phyloP scores from a whole-genome alignment of 1,140 invertebrate species.

The Zaprionus davidi region DNA sequence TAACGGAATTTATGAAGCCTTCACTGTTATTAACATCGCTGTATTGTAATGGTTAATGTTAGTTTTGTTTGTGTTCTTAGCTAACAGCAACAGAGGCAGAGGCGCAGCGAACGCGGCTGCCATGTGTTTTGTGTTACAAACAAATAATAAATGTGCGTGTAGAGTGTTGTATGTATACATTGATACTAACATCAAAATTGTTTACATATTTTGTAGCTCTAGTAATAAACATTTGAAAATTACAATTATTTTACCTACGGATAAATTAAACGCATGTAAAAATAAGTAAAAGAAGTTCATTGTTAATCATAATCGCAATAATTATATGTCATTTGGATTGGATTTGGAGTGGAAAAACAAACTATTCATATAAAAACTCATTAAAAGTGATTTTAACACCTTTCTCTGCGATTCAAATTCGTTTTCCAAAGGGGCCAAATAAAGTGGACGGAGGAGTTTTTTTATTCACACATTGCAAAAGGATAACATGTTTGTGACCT shows the following conservation, averaged over 20 bases:
- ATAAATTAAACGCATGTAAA: slow-evolving; percentile 22
- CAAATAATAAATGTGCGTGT: slow-evolving; percentile 6
- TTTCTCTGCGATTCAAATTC: slow-evolving; percentile 9
- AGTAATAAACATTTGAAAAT: slow-evolving; percentile 20
- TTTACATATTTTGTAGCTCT: slow-evolving; percentile 23
- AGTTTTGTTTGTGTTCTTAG: not conserved
- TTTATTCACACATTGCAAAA: slow-evolving; percentile 17
- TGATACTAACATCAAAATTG: slow-evolving; percentile 49
- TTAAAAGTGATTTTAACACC: not conserved
- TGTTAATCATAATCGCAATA: not conserved
- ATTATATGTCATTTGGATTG: not conserved
- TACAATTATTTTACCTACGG: slow-evolving; percentile 13
- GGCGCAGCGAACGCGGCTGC: slow-evolving; percentile 9
- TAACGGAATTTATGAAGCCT: not conserved
- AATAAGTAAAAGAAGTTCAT: not conserved
- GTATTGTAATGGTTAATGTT: not conserved
- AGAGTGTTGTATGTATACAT: slow-evolving; percentile 11
- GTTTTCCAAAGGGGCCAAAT: slow-evolving; percentile 2
- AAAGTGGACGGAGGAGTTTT: slow-evolving; percentile 7
- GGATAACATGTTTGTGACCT: slow-evolving; percentile 45
- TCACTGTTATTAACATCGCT: not conserved
- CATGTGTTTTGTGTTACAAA: slow-evolving; percentile 41
- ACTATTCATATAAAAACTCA: not conserved
- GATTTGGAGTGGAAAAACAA: not conserved
- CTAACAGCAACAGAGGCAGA: not conserved